Conservation (phyloP, 92 coral and sea anemone genomes). For the Porites cylindrica region DNA sequence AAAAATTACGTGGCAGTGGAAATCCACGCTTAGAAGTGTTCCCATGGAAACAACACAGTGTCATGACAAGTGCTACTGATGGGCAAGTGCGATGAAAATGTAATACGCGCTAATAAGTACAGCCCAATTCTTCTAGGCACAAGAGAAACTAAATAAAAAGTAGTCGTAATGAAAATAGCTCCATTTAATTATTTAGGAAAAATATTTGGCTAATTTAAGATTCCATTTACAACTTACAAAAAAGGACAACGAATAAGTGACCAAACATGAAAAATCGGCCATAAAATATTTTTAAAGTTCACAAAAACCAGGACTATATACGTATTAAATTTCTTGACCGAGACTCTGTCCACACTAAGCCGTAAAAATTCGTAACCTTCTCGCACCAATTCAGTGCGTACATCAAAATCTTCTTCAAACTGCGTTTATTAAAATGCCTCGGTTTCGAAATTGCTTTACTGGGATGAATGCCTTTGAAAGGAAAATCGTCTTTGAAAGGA, state of each 20-base stretch:
- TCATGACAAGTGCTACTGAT: too few species aligned
- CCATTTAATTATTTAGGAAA: conserved; percentile 14
- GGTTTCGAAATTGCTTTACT: too few species aligned
- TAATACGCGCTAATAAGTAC: not conserved
- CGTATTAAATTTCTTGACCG: not conserved
- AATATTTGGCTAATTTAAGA: not conserved
- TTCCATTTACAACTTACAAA: not conserved
- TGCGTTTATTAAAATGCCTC: too few species aligned
- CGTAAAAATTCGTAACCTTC: too few species aligned
- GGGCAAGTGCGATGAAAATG: too few species aligned
- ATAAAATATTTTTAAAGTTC: not conserved
- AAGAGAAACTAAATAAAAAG: not conserved
- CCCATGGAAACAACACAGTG: too few species aligned
- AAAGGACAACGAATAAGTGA: not conserved
- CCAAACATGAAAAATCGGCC: not conserved
- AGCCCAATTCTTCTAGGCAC: not conserved
- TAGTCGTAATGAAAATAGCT: not conserved
- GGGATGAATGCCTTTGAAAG: too few species aligned
- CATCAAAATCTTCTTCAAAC: too few species aligned
- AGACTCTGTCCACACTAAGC: not conserved
- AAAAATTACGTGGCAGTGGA: too few species aligned
- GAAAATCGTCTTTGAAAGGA: too few species aligned
- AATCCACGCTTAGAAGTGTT: too few species aligned
- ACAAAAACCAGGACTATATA: not conserved
- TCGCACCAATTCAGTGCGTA: too few species aligned